These are phyloP conservation scores for Arctia plantaginis DNA, from an alignment of 2,888 invertebrate genomes.

Conservation along the genomic window DNA sequence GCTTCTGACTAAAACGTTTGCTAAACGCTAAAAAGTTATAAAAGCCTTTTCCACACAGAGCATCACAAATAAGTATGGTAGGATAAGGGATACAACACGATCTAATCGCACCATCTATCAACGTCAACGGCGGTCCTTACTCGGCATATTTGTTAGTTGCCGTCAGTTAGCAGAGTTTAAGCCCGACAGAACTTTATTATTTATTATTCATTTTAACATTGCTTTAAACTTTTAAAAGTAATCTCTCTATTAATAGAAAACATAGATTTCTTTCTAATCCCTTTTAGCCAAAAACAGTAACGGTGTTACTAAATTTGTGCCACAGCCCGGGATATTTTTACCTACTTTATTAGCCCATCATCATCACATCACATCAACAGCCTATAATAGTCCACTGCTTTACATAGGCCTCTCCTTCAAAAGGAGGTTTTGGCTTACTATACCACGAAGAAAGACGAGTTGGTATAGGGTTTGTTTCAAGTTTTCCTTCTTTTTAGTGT, in stretches of 20 bases:
- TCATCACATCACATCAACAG: too few relatives aligned
- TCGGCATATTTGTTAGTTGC: constrained; percentile 55
- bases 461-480: too few relatives aligned
- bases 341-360: neutral
- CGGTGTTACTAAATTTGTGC: too few relatives aligned
- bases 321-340: neutral
- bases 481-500: too few relatives aligned
- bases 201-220: constrained; percentile 45
- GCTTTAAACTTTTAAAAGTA: neutral
- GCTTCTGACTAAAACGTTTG: neutral
- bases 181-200: constrained; percentile 57
- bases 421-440: too few relatives aligned
- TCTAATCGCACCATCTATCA: constrained; percentile 63
- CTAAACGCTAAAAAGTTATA: neutral
- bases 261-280: too few relatives aligned
- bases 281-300: too few relatives aligned
- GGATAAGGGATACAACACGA: constrained; percentile 43
- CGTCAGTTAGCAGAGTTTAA: constrained; percentile 38
- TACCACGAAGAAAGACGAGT: too few relatives aligned
- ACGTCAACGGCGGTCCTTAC: constrained; percentile 57
- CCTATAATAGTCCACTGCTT: too few relatives aligned
- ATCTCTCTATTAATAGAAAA: too few relatives aligned
- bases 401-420: too few relatives aligned
- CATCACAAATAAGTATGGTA: constrained; percentile 45
- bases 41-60: constrained; percentile 34